A percentile compares a stretch with the other conserved stretches of the same genome.
These are phyloP conservation scores for Petrocephalus microphthalmus DNA, from an alignment of 2,113 vertebrate species.

Conservation along the genomic window DNA sequence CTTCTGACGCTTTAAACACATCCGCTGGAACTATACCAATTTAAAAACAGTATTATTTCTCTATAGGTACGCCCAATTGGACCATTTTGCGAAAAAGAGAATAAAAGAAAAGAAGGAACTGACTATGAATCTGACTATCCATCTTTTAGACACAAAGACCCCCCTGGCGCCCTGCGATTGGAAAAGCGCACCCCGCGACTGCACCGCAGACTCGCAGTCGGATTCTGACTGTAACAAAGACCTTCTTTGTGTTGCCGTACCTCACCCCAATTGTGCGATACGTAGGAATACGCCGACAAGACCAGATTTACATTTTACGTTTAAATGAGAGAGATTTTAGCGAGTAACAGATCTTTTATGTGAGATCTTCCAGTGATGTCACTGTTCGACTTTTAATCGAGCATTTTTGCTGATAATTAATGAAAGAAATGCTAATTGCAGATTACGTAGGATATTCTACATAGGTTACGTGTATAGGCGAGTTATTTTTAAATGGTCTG, in stretches of 20 bases:
- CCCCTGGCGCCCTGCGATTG: slow-evolving; percentile 53
- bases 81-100: neutral
- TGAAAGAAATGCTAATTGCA: neutral
- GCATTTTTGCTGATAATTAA: neutral
- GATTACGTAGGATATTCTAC: neutral
- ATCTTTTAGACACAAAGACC: slow-evolving; percentile 33
- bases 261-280: slow-evolving; percentile 23
- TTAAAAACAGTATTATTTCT: slow-evolving; percentile 15
- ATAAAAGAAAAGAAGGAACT: neutral
- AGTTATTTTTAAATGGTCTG: neutral
- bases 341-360: neutral
- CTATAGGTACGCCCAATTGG: neutral
- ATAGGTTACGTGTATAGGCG: neutral
- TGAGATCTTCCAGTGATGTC: too few species aligned
- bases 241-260: slow-evolving; percentile 52
- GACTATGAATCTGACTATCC: slow-evolving; percentile 26
- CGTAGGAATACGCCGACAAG: neutral
- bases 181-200: slow-evolving; percentile 48
- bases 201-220: slow-evolving; percentile 42
- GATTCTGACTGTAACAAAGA: slow-evolving; percentile 57
- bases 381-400: neutral
- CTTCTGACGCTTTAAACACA: neutral
- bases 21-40: neutral
- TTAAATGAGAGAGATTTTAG: neutral
- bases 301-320: neutral